Percentiles rank a stretch among this genome's conserved stretches.
Conservation (phyloP, 2,797 vertebrate genomes). For the Scolopax bukidnonensis region DNA sequence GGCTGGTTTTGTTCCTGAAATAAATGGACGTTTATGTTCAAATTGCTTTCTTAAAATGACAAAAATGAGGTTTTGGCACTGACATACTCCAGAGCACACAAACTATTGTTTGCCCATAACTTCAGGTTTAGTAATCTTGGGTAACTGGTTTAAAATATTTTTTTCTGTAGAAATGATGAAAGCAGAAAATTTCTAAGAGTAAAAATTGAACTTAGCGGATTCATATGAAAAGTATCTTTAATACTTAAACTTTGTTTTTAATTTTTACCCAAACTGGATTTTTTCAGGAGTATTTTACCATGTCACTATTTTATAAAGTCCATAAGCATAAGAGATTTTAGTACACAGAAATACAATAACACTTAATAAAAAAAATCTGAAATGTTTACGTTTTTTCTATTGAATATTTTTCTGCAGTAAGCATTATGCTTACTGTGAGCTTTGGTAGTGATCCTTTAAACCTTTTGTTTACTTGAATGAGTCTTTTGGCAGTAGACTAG, state of each 20-base stretch:
- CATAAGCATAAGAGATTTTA: neutral
- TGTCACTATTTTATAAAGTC: neutral
- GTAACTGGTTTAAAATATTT: neutral
- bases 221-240: neutral
- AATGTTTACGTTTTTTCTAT: neutral
- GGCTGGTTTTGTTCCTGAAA: neutral
- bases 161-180: neutral
- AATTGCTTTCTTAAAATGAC: neutral
- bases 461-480: constrained; percentile 26
- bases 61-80: neutral
- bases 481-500: neutral
- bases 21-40: neutral
- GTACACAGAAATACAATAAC: neutral
- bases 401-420: neutral
- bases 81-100: neutral
- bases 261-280: neutral
- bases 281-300: neutral
- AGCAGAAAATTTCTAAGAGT: neutral
- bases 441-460: constrained; percentile 46
- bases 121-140: neutral
- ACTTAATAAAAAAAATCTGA: neutral
- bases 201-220: neutral
- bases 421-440: neutral
- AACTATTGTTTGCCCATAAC: neutral
- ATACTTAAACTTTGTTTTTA: neutral